Evolutionary conservation across 2,888 invertebrate species (phyloP).

Genomic region (Geophilus truncorum): DNA sequence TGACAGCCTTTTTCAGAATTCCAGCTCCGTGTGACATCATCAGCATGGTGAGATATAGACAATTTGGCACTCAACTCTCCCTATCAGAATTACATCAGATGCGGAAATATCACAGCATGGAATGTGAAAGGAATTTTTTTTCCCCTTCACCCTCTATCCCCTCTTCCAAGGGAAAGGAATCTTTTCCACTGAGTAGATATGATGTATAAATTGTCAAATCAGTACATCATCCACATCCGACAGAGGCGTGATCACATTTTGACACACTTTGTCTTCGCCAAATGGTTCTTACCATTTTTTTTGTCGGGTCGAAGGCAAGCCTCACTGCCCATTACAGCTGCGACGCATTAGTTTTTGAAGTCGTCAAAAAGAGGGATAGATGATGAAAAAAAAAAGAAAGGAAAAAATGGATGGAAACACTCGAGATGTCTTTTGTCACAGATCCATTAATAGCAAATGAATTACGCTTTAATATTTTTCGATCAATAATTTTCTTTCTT

Average conservation of each 20-base stretch:
- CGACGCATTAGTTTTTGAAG: conserved; percentile 20
- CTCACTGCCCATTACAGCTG: conserved; percentile 24
- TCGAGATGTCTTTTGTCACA: not conserved
- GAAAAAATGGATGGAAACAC: not conserved
- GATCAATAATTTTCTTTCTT: conserved; percentile 2
- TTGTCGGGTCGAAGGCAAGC: conserved; percentile 10
- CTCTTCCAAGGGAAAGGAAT: not conserved
- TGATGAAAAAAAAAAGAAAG: too few relatives aligned
- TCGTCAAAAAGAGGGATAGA: conserved; percentile 11
- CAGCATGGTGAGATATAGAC: conserved; percentile 21
- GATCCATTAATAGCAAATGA: conserved; percentile 12
- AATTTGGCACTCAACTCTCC: conserved; percentile 21
- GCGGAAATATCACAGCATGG: conserved; percentile 9
- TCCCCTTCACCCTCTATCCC: not conserved
- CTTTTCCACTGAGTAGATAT: conserved; percentile 17
- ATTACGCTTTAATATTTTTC: not conserved
- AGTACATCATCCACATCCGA: conserved; percentile 21
- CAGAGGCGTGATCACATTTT: conserved; percentile 25
- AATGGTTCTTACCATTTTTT: not conserved
- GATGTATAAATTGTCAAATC: conserved; percentile 27
- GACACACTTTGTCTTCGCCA: conserved; percentile 27
- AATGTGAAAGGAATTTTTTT: conserved; percentile 5
- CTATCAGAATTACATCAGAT: conserved; percentile 21
- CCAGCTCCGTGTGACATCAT: not conserved
- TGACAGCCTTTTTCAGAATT: conserved; percentile 1